These are phyloP conservation scores for Cantharis lateralis DNA, from an alignment of 2,888 invertebrate genomes.

Conservation along the genomic window DNA sequence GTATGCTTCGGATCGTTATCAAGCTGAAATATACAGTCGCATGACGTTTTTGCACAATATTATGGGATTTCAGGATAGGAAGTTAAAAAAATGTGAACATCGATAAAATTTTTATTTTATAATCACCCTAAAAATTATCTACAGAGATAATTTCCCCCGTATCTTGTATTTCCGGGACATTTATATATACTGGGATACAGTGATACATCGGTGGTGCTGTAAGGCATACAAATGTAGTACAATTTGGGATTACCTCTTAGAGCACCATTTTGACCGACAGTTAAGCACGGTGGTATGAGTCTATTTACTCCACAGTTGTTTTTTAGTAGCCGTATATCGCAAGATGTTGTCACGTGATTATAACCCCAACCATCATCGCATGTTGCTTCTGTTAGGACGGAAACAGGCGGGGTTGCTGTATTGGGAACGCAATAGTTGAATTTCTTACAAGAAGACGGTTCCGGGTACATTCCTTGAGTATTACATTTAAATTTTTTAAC, in stretches of 20 bases:
- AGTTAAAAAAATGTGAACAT: too few relatives aligned
- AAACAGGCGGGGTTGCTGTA: not conserved
- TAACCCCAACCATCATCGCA: not conserved
- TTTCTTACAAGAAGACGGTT: conserved; percentile 1
- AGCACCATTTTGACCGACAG: not conserved
- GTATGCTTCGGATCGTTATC: too few relatives aligned
- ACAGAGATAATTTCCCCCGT: too few relatives aligned
- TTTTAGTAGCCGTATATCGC: not conserved
- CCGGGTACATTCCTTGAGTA: conserved; percentile 1
- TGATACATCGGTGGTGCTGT: not conserved
- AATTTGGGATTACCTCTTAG: not conserved
- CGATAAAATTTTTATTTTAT: too few relatives aligned
- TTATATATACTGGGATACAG: not conserved
- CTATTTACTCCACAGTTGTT: not conserved
- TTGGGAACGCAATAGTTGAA: not conserved
- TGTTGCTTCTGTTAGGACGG: not conserved
- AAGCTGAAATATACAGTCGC: too few relatives aligned
- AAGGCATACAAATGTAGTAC: not conserved
- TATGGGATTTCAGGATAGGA: too few relatives aligned
- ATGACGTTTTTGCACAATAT: too few relatives aligned
- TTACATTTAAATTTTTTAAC: not conserved
- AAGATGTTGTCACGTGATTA: not conserved
- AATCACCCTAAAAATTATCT: too few relatives aligned
- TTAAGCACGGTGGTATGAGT: not conserved
- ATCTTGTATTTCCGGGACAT: not conserved